Evolutionary conservation across 1,140 invertebrate genomes (phyloP), one percentile per base, ranked within the genome.

Genomic region (Drosophila arawakana): DNA sequence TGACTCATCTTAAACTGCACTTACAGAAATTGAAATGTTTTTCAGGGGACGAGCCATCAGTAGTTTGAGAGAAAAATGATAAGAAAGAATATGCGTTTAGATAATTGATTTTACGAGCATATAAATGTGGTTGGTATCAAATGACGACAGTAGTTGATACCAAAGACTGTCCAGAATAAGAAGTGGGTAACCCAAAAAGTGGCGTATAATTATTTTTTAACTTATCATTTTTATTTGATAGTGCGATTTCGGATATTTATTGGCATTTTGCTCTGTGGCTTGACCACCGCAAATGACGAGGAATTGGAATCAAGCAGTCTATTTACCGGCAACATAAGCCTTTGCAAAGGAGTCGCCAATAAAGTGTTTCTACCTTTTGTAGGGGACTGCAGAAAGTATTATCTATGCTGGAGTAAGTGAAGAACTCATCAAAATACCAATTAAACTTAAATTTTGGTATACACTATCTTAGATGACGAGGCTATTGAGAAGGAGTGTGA

Each of bases 341-440:
- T 88, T 0, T 88, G 80, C 34, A 37, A 46, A 5, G 71, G 88
- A 54, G 80, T 86, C 25, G 62, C 70, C 8, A 73, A 80, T 43
- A 74, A 66, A 52, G 80, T 86, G 0, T 88, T 88, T 30, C 21
- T 88, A 37, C 84, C 84, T 1, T 83, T 78, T 75, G 77, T 88
- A 18, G 84, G 80, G 0, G 63, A 88, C 44, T 89, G 83, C 43
- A 52, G 39, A 15, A 88, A 57, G n/a, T 88, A 88, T 46, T 88
- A 89, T 21, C 50, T 83, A 0, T 89, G 83, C 54, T 78, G 76
- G 15, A 52, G 83, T 88, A 35, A 65, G 76, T 74, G 0, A 21
- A 18, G 11, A 35, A n/a, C 25, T 0, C 5, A 11, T 13, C 5
- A 3, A 3, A 8, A 21, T n/a, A 6, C 6, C 13, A n/a, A 6